Evolutionary conservation across 37 sponge, comb jelly and placozoan species (phyloP).

Genomic region (Bolinopsis microptera): DNA sequence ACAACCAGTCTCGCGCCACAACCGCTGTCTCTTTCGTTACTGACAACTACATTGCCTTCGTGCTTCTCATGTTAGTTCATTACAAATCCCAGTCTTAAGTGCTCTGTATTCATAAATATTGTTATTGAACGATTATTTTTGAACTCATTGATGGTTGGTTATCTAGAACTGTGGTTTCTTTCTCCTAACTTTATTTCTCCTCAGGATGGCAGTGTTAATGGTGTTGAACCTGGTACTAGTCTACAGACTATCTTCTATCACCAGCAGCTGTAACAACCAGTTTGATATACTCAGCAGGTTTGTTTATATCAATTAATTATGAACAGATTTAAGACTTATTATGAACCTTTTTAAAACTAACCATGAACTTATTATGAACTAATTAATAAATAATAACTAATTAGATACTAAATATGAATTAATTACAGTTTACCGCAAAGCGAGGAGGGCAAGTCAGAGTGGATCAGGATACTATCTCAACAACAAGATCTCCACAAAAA

Average conservation of each 20-base stretch:
- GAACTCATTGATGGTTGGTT: too few species aligned
- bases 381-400: too few species aligned
- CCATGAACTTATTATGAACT: too few species aligned
- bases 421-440: constrained; percentile 49
- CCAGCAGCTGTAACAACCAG: not conserved
- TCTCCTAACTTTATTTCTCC: too few species aligned
- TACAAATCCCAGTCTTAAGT: too few species aligned
- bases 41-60: constrained; percentile 49
- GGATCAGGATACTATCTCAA: constrained; percentile 14
- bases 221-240: constrained; percentile 43
- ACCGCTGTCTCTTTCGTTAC: constrained; percentile 31
- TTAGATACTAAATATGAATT: too few species aligned
- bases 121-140: too few species aligned
- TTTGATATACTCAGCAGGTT: constrained; percentile 45
- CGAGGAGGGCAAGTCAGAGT: constrained; percentile 14
- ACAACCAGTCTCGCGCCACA: not conserved
- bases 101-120: too few species aligned
- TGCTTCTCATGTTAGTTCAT: constrained; percentile 50
- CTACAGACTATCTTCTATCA: constrained; percentile 24
- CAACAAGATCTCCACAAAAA: constrained; percentile 53
- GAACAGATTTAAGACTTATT: too few species aligned
- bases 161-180: too few species aligned
- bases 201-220: constrained; percentile 57
- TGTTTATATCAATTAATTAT: too few species aligned
- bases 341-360: too few species aligned